Percentiles rank a stretch among this genome's conserved stretches.
Conservation (phyloP, 2,888 invertebrate genomes). For the Mythimna loreyi region DNA sequence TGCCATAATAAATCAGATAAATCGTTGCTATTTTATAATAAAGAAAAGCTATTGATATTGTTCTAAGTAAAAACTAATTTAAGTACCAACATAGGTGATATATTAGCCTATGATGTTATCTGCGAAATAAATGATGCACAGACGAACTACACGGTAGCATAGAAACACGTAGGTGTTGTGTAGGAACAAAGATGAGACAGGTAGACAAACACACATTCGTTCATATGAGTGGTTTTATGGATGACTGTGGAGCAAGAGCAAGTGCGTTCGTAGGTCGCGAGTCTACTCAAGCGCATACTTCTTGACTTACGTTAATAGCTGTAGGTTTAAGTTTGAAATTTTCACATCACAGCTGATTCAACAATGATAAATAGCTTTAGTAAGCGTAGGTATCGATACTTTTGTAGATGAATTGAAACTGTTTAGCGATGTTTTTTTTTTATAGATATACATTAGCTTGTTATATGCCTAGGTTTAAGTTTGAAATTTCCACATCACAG, state of each 20-base stretch:
- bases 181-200: constrained; percentile 29
- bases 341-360: constrained; percentile 60
- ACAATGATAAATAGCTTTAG: constrained; percentile 37
- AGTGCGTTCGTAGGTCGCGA: constrained; percentile 66
- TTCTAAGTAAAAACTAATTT: constrained; percentile 5
- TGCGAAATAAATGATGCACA: constrained; percentile 21
- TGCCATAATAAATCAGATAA: too few species aligned
- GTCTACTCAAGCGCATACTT: constrained; percentile 70
- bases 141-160: constrained; percentile 12
- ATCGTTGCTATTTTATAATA: background rate
- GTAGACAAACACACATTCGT: constrained; percentile 14
- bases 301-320: constrained; percentile 53
- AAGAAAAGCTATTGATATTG: background rate
- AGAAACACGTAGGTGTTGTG: constrained; percentile 24
- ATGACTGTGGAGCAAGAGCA: constrained; percentile 56
- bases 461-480: background rate
- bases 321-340: constrained; percentile 32
- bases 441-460: too few species aligned
- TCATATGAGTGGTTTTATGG: constrained; percentile 42
- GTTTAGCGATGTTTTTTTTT: background rate
- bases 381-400: background rate
- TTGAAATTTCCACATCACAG: constrained; percentile 43
- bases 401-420: constrained; percentile 1
- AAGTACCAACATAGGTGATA: background rate
- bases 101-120: constrained; percentile 21